Evolutionary conservation across 2,113 vertebrate genomes (phyloP).

Genomic region (Rhinolophus ferrumequinum): DNA sequence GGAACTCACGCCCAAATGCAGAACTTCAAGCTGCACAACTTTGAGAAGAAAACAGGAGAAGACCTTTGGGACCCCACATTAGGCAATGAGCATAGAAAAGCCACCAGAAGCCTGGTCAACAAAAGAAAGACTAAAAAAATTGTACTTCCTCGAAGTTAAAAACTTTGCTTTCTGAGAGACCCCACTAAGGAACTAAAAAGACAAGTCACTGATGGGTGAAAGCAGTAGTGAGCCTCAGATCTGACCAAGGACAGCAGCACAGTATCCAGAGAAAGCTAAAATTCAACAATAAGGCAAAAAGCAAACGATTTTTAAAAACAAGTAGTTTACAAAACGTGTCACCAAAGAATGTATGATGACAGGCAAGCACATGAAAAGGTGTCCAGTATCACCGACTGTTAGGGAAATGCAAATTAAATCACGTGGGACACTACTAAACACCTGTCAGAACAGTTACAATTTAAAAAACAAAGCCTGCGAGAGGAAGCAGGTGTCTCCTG

Average conservation of each 20-base stretch:
- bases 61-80: fast-evolving
- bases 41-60: too few species aligned
- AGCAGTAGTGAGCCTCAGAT: neutral
- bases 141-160: neutral
- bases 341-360: neutral
- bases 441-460: neutral
- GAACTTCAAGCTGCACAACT: neutral
- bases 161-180: neutral
- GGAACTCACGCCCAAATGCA: fast-evolving
- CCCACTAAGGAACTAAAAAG: neutral
- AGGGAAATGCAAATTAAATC: neutral
- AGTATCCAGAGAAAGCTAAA: neutral
- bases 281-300: neutral
- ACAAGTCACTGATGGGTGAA: neutral
- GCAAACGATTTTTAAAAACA: neutral
- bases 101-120: too few species aligned
- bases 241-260: neutral
- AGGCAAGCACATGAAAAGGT: neutral
- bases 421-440: too few species aligned
- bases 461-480: neutral
- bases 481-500: too few species aligned
- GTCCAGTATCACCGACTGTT: neutral
- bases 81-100: neutral
- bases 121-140: neutral
- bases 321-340: neutral